These are phyloP conservation scores for Acronicta aceris DNA, from an alignment of 2,888 invertebrate genomes.

Conservation along the genomic window DNA sequence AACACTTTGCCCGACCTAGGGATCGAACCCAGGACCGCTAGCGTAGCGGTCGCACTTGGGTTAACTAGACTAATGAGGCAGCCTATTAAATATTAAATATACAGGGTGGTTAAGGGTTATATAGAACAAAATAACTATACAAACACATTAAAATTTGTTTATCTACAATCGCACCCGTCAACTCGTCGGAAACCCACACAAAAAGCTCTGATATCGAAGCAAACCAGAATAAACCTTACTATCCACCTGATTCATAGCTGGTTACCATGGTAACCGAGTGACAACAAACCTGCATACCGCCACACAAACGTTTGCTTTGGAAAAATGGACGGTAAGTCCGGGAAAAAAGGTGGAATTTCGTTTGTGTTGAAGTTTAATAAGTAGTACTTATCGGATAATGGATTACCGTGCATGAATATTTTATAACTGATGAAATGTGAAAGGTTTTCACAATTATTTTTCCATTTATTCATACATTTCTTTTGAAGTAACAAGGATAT, in stretches of 20 bases:
- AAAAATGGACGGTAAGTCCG: slow-evolving; percentile 29
- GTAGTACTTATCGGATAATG: slow-evolving; percentile 32
- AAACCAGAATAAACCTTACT: slow-evolving; percentile 54
- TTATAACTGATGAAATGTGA: slow-evolving; percentile 27
- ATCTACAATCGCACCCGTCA: slow-evolving; percentile 30
- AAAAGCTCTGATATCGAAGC: slow-evolving; percentile 45
- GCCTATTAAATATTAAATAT: too few relatives aligned
- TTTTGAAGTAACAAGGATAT: background rate
- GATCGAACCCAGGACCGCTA: too few relatives aligned
- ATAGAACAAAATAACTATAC: background rate
- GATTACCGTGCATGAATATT: slow-evolving; percentile 34
- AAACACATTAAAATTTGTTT: slow-evolving; percentile 33
- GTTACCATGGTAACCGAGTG: slow-evolving; percentile 68
- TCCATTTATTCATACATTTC: background rate
- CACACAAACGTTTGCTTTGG: background rate
- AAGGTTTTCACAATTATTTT: slow-evolving; percentile 14
- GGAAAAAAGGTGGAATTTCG: slow-evolving; percentile 15
- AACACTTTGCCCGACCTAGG: too few relatives aligned
- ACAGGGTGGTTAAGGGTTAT: background rate
- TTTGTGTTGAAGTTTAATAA: slow-evolving; percentile 33
- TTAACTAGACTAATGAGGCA: too few relatives aligned
- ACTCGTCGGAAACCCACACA: slow-evolving; percentile 21
- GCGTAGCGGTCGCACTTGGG: too few relatives aligned
- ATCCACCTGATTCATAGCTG: slow-evolving; percentile 48
- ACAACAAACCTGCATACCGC: slow-evolving; percentile 60